These are phyloP conservation scores for Diadegma fenestrale DNA, from an alignment of 2,888 invertebrate species.

Conservation along the genomic window DNA sequence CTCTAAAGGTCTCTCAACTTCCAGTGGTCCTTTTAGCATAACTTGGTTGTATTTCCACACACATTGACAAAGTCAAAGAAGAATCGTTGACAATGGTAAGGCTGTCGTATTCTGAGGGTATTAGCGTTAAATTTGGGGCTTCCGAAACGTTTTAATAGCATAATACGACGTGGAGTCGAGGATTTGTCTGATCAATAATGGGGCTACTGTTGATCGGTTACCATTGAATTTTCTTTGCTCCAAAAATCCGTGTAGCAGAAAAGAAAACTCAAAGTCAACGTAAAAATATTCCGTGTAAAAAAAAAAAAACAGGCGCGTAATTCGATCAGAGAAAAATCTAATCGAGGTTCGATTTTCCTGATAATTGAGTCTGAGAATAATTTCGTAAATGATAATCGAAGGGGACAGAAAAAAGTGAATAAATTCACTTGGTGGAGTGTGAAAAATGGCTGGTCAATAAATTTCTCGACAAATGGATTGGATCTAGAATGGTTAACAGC, in stretches of 20 bases:
- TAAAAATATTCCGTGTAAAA: not conserved
- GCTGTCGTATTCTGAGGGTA: slow-evolving; percentile 82
- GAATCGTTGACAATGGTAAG: slow-evolving; percentile 61
- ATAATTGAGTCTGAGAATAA: not conserved
- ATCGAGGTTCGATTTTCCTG: not conserved
- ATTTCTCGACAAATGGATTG: not conserved
- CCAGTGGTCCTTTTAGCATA: slow-evolving; percentile 56
- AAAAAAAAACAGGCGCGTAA: not conserved
- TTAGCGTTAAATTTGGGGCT: slow-evolving; percentile 82
- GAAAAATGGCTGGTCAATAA: slow-evolving; percentile 5
- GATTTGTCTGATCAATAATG: slow-evolving; percentile 41
- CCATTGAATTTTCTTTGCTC: slow-evolving; percentile 42
- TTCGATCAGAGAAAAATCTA: not conserved
- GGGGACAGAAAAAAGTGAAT: not conserved
- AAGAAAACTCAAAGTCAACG: slow-evolving; percentile 22
- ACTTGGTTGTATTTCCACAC: slow-evolving; percentile 9
- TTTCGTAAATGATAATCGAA: not conserved
- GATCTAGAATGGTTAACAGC: slow-evolving; percentile 28
- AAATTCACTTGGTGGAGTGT: not conserved
- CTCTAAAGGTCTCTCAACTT: slow-evolving; percentile 43
- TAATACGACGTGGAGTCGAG: slow-evolving; percentile 56
- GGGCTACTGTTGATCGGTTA: slow-evolving; percentile 47
- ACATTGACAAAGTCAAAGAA: slow-evolving; percentile 14
- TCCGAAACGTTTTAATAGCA: slow-evolving; percentile 64
- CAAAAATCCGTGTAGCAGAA: not conserved